Conservation (phyloP, 2,888 invertebrate species). For the Thymelicus lineola region DNA sequence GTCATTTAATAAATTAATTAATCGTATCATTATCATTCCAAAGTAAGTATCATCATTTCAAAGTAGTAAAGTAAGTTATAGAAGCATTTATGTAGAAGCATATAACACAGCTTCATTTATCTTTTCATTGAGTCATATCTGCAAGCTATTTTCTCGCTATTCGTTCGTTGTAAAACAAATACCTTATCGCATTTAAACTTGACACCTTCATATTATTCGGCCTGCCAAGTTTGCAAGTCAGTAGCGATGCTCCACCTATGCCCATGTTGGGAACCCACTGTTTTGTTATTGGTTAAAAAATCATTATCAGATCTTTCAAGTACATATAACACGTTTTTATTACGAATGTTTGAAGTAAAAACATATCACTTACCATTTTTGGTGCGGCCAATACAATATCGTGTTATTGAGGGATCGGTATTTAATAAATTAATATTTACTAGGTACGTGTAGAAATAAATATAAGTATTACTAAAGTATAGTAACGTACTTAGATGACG, state of each 20-base stretch:
- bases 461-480: too few species aligned
- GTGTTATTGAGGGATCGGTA: background rate
- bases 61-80: too few species aligned
- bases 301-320: constrained; percentile 18
- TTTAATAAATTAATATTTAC: background rate
- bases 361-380: constrained; percentile 48
- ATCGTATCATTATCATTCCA: too few species aligned
- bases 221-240: constrained; percentile 16
- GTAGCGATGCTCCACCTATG: constrained; percentile 35
- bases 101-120: too few species aligned
- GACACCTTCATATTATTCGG: constrained; percentile 33
- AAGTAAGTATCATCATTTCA: too few species aligned
- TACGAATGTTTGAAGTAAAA: constrained; percentile 8
- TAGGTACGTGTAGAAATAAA: too few species aligned
- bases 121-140: too few species aligned
- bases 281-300: constrained; percentile 33
- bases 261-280: constrained; percentile 21
- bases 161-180: constrained; percentile 7
- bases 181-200: constrained; percentile 16
- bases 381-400: constrained; percentile 45
- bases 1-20: too few species aligned
- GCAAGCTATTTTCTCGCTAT: background rate
- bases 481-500: too few species aligned
- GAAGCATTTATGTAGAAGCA: too few species aligned
- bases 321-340: background rate